phyloP scores from a whole-genome alignment of 2,113 vertebrate species.

The Prunella fulvescens region DNA sequence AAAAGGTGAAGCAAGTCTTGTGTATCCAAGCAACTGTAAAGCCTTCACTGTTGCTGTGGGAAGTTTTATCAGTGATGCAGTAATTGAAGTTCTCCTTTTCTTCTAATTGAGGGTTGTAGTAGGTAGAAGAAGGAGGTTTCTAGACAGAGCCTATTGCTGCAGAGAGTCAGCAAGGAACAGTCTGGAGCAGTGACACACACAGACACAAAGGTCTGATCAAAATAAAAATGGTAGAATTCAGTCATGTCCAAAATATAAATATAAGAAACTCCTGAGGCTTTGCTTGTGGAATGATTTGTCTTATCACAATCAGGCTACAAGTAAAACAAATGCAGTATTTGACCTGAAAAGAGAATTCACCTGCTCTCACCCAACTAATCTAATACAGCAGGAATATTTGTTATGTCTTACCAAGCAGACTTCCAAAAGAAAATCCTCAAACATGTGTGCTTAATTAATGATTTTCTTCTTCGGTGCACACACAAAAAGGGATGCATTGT shows the following conservation, averaged over 20 bases:
- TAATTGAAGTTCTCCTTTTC: constrained; percentile 71
- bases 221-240: not conserved
- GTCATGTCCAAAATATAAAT: not conserved
- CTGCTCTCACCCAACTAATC: not conserved
- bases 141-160: not conserved
- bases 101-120: constrained; percentile 6
- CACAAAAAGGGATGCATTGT: not conserved
- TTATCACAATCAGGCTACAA: not conserved
- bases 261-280: not conserved
- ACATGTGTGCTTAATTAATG: not conserved
- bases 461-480: not conserved
- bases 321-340: not conserved
- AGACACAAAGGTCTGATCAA: not conserved
- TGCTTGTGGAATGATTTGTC: not conserved
- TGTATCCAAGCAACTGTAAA: constrained; percentile 78
- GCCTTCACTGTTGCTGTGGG: constrained; percentile 77
- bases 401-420: not conserved
- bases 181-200: not conserved
- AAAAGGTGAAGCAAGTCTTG: constrained; percentile 12
- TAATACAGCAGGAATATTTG: not conserved
- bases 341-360: not conserved
- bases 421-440: not conserved
- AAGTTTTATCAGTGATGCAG: constrained; percentile 73
- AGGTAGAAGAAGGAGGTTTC: constrained; percentile 47
- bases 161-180: not conserved